Percentiles rank a stretch among this genome's conserved stretches.
phyloP scores from a whole-genome alignment of 2,797 vertebrate genomes.

The Liasis olivaceus region DNA sequence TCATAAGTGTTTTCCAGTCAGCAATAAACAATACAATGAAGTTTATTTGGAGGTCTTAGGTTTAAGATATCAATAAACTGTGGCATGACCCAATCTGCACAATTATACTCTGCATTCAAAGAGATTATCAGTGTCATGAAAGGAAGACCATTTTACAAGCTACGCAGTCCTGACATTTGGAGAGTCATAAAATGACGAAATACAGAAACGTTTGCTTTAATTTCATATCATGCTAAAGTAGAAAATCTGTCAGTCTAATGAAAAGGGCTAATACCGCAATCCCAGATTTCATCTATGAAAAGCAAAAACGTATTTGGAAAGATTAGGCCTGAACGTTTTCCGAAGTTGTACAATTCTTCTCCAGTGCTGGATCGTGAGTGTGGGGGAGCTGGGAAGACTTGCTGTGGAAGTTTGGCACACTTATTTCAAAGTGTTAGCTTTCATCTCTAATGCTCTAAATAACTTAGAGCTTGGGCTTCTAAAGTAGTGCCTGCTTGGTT shows the following conservation, averaged over 20 bases:
- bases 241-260: not conserved
- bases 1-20: no score
- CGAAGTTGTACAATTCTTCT: no score
- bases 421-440: no score
- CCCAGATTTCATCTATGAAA: accelerated
- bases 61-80: not conserved
- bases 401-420: no score
- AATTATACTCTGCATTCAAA: not conserved
- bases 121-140: not conserved
- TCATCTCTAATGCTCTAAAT: no score
- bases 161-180: not conserved
- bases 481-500: no score
- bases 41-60: not conserved
- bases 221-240: not conserved
- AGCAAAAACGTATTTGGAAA: not conserved
- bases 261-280: not conserved
- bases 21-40: not conserved
- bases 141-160: not conserved
- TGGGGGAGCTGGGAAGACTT: no score
- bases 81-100: not conserved
- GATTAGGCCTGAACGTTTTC: not conserved
- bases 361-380: no score
- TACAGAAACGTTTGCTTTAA: not conserved
- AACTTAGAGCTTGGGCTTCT: no score
- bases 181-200: not conserved